Conservation (phyloP, 2,797 vertebrate genomes). For the Neopelma chrysocephalum region DNA sequence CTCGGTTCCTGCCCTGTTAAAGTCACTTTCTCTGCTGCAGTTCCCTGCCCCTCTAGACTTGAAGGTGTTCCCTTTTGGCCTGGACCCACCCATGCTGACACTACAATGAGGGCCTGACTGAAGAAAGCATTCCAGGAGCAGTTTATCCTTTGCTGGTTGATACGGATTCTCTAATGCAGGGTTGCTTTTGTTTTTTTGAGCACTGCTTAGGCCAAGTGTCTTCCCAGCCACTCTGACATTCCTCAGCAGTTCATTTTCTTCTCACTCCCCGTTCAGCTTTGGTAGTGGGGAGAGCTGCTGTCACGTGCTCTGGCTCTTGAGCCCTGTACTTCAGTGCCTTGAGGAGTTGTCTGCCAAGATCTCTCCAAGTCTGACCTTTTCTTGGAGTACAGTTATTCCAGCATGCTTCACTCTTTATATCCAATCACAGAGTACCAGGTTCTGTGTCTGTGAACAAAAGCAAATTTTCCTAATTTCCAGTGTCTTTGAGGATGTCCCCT, state of each 20-base stretch:
- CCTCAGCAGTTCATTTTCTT: neutral
- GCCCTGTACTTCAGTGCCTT: neutral
- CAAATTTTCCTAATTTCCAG: neutral
- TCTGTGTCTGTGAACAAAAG: neutral
- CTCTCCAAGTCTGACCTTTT: neutral
- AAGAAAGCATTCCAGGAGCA: constrained; percentile 8
- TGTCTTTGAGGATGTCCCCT: neutral
- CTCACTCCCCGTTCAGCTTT: accelerated
- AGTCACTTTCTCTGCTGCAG: neutral
- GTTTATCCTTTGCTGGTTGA: neutral
- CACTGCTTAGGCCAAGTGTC: neutral
- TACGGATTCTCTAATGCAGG: neutral
- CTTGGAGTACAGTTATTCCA: neutral
- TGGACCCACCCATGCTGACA: neutral
- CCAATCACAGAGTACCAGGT: neutral
- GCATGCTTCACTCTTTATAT: neutral
- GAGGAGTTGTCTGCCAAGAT: neutral
- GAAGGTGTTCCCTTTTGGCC: neutral
- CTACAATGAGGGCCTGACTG: neutral
- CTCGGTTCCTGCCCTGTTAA: neutral
- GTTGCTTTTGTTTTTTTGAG: neutral
- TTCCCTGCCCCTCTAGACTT: neutral
- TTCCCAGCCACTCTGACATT: neutral
- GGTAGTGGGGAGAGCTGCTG: neutral
- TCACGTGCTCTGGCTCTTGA: neutral